Percentiles rank a stretch among this genome's conserved stretches.
Conservation (phyloP, 1,140 invertebrate genomes). For the Tyrophagus putrescentiae region DNA sequence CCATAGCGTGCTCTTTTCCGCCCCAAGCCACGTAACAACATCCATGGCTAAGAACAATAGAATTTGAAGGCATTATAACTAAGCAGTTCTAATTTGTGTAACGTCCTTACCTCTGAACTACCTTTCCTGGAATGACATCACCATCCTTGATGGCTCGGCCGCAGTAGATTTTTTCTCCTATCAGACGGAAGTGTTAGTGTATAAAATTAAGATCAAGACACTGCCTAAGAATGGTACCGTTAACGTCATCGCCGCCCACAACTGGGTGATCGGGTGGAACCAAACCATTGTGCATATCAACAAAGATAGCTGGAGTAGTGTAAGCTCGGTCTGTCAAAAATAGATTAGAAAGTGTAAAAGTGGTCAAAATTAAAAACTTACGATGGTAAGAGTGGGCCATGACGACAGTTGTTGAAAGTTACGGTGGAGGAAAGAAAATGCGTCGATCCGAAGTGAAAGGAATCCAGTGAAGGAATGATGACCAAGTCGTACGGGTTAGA, state of each 20-base stretch:
- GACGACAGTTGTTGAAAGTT: too few relatives aligned
- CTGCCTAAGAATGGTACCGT: too few relatives aligned
- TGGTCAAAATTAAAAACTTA: neutral
- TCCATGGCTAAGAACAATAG: slow-evolving; percentile 52
- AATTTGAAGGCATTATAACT: neutral
- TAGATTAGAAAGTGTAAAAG: neutral
- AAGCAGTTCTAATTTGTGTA: too few relatives aligned
- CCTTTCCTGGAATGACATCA: slow-evolving; percentile 42
- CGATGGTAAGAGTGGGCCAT: neutral
- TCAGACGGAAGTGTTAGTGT: too few relatives aligned
- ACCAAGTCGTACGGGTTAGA: neutral
- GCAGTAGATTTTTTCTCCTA: slow-evolving; percentile 36
- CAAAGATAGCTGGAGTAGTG: neutral
- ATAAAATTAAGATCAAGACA: too few relatives aligned
- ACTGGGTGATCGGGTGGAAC: slow-evolving; percentile 34
- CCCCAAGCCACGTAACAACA: slow-evolving; percentile 54
- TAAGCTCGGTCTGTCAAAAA: neutral
- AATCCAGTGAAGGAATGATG: neutral
- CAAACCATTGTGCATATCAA: neutral
- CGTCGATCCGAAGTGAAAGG: neutral
- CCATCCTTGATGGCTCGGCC: slow-evolving; percentile 43
- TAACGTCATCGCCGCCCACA: slow-evolving; percentile 52
- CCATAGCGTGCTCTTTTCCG: slow-evolving; percentile 46
- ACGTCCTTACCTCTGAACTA: slow-evolving; percentile 30
- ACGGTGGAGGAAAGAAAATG: neutral